phyloP scores from a whole-genome alignment of 2,797 vertebrate genomes.

The Hippocampus kuda region DNA sequence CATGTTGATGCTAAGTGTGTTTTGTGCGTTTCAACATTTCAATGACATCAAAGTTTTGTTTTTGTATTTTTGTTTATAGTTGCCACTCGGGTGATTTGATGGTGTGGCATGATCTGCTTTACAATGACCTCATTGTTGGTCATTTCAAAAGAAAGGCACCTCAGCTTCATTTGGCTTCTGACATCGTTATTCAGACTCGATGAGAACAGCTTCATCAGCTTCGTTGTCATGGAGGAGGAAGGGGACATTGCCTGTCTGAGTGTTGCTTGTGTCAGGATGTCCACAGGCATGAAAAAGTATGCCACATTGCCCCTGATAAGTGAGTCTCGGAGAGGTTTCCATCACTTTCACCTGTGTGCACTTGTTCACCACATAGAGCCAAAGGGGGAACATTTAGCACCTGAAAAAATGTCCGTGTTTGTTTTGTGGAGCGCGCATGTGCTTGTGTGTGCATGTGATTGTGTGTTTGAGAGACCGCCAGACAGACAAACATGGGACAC shows the following conservation, averaged over 20 bases:
- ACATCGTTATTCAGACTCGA: slow-evolving; percentile 27
- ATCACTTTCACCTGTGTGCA: slow-evolving; percentile 41
- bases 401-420: slow-evolving; percentile 2
- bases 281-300: slow-evolving; percentile 40
- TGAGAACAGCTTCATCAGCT: slow-evolving; percentile 44
- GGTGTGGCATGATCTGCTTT: slow-evolving; percentile 4
- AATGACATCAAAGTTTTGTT: not conserved
- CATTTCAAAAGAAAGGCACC: slow-evolving; percentile 1
- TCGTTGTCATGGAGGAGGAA: slow-evolving; percentile 33
- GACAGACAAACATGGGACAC: slow-evolving; percentile 32
- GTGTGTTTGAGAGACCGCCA: slow-evolving; percentile 6
- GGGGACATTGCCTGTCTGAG: slow-evolving; percentile 24
- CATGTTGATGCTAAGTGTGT: too few species aligned
- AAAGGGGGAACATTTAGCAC: not conserved
- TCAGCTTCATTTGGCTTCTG: not conserved
- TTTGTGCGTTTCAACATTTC: not conserved
- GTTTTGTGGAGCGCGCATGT: slow-evolving; percentile 2
- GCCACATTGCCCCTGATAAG: slow-evolving; percentile 24
- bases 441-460: not conserved
- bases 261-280: slow-evolving; percentile 46
- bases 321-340: slow-evolving; percentile 17
- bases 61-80: too few species aligned
- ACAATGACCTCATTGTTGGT: slow-evolving; percentile 6
- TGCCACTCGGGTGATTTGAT: too few species aligned
- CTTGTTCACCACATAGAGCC: not conserved